Evolutionary conservation across 2,797 vertebrate species (phyloP), one percentile per base, ranked within the genome.

Genomic region (Macropus fuliginosus): DNA sequence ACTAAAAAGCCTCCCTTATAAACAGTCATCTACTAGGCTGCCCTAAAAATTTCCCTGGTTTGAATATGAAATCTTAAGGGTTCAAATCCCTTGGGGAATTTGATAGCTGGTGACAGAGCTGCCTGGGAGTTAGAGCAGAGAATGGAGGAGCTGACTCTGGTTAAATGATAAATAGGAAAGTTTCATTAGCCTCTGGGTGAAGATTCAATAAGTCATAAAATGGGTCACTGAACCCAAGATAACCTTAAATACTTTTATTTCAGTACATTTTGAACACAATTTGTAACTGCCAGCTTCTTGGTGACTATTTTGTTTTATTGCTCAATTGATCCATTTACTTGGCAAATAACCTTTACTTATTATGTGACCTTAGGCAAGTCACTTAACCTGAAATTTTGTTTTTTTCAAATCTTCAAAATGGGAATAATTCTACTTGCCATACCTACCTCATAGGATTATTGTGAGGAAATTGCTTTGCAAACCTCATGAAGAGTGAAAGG

Each of bases 281-380:
- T n/a, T 29, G 16, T 93, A 56, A 91, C 12, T 13, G 91, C 40
- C 4, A 31, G 34, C 13, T 92, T 92, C 50, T 91, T 28, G 81
- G 50, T 56, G 91, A 92, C 34, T 52, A 31, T 87, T 87, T 95
- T 94, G 90, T 92, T 94, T 57, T 95, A 16, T 91, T 90, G 55
- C 50, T 18, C 18, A 24, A 27, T 18, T 46, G 46, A 81, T 0
- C 18, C 74, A 46, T 46, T 46, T 81, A 81, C 27, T 46, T 46
- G 74, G n/a, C 9, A 81, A 46, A 81, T 28, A 46, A 3, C 3
- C 24, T 87, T 50, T 87, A 87, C 40, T 50, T 24, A 50, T 27
- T 87, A 3, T 87, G 24, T 50, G 40, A 50, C 9, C 21, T 46
- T 87, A 50, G 24, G 40, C 21, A 87, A 87, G 24, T 46, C 40